phyloP scores from a whole-genome alignment of 2,888 invertebrate genomes.

The Melinaea menophilus region DNA sequence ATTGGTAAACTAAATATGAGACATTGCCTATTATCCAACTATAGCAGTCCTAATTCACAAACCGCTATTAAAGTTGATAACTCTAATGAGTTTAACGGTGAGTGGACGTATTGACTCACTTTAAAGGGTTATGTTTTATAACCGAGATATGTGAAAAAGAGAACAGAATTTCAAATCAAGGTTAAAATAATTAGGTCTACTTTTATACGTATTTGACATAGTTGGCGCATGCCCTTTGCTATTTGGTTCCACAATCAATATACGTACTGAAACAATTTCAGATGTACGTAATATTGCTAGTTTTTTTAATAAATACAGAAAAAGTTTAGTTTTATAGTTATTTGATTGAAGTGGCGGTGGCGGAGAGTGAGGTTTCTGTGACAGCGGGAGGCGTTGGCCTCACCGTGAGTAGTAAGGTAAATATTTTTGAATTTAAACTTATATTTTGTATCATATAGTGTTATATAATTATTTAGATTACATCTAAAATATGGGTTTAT shows the following conservation, averaged over 20 bases:
- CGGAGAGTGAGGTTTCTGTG: slow-evolving; percentile 62
- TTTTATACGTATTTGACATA: background rate
- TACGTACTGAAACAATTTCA: slow-evolving; percentile 10
- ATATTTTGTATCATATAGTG: background rate
- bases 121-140: no score
- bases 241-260: slow-evolving; percentile 21
- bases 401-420: slow-evolving; percentile 74
- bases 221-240: slow-evolving; percentile 24
- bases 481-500: background rate
- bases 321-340: slow-evolving; percentile 13
- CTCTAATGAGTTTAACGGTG: no score
- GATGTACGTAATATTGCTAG: slow-evolving; percentile 1
- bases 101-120: no score
- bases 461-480: background rate
- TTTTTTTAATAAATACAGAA: slow-evolving; percentile 5
- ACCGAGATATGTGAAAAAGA: no score
- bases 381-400: slow-evolving; percentile 73
- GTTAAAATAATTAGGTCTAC: no score
- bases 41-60: no score
- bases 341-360: slow-evolving; percentile 54
- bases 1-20: no score
- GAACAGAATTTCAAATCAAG: no score
- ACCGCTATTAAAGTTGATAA: no score
- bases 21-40: no score
- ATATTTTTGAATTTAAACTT: background rate